Conservation (phyloP, 2,113 vertebrate genomes). For the Excalfactoria chinensis region DNA sequence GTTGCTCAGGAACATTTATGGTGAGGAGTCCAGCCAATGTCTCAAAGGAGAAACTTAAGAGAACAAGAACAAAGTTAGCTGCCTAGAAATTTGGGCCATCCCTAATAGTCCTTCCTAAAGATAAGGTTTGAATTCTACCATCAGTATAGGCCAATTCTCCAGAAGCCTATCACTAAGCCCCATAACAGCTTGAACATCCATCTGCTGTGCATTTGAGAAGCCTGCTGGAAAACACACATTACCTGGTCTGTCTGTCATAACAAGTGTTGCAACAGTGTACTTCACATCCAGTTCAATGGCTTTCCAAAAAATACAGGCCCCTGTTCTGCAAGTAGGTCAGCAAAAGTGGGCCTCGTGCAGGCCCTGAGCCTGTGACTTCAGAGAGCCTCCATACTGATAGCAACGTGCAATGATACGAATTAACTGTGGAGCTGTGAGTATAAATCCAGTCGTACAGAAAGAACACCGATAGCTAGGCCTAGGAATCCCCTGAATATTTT, state of each 20-base stretch:
- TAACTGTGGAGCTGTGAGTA: neutral
- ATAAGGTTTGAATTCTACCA: neutral
- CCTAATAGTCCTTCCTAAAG: neutral
- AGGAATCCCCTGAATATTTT: neutral
- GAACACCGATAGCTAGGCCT: neutral
- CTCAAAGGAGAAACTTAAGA: neutral
- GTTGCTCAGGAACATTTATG: neutral
- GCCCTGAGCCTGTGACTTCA: neutral
- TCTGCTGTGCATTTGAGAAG: neutral
- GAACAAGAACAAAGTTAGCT: neutral
- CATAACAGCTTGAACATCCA: neutral
- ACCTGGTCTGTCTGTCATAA: neutral
- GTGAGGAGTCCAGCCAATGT: neutral
- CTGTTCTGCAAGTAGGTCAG: slow-evolving; percentile 48
- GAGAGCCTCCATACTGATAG: neutral
- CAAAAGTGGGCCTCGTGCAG: neutral
- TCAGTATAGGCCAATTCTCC: neutral
- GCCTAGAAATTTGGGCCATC: neutral
- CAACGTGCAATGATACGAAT: accelerated
- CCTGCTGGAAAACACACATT: neutral
- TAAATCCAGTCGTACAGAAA: neutral
- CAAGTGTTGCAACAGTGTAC: neutral
- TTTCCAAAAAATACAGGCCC: slow-evolving; percentile 34
- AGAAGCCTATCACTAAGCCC: neutral
- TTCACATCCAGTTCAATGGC: neutral